Percentiles rank a stretch among this genome's conserved stretches.
Conservation (phyloP, 2,113 vertebrate species). For the Ammodytes marinus region DNA sequence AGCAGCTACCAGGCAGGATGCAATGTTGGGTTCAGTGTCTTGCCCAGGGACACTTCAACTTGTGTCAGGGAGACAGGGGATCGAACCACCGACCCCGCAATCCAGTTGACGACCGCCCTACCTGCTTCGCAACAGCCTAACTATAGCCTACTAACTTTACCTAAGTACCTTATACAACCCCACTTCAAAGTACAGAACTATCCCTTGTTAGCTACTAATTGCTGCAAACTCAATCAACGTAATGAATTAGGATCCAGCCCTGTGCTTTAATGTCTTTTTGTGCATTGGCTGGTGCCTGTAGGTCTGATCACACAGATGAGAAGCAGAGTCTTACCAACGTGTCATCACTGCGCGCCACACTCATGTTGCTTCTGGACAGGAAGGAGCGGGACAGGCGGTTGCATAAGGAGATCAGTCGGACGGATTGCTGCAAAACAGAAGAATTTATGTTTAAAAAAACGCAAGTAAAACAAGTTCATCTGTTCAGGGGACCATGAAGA, state of each 20-base stretch:
- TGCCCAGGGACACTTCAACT: too few relatives aligned
- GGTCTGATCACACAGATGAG: not conserved
- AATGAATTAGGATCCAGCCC: not conserved
- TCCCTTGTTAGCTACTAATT: not conserved
- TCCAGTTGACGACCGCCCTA: too few relatives aligned
- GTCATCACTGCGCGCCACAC: conserved; percentile 95
- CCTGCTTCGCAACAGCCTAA: too few relatives aligned
- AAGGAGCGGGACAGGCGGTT: conserved; percentile 99
- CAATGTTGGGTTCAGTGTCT: too few relatives aligned
- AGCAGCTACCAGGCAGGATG: too few relatives aligned
- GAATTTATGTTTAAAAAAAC: not conserved
- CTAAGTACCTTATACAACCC: too few relatives aligned
- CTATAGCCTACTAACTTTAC: too few relatives aligned
- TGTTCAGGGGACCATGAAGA: conserved; percentile 3
- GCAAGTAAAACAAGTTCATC: not conserved
- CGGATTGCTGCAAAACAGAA: conserved; percentile 91
- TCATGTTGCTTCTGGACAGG: conserved; percentile 98
- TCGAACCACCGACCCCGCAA: too few relatives aligned
- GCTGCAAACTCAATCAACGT: not conserved
- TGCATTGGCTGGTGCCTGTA: not conserved
- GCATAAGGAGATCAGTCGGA: conserved; percentile 98
- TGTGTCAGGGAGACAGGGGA: too few relatives aligned
- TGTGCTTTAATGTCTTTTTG: not conserved
- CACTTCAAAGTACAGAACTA: too few relatives aligned
- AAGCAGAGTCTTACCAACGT: conserved; percentile 92